Conservation (phyloP, 2,888 invertebrate genomes). For the Leucoma salicis region DNA sequence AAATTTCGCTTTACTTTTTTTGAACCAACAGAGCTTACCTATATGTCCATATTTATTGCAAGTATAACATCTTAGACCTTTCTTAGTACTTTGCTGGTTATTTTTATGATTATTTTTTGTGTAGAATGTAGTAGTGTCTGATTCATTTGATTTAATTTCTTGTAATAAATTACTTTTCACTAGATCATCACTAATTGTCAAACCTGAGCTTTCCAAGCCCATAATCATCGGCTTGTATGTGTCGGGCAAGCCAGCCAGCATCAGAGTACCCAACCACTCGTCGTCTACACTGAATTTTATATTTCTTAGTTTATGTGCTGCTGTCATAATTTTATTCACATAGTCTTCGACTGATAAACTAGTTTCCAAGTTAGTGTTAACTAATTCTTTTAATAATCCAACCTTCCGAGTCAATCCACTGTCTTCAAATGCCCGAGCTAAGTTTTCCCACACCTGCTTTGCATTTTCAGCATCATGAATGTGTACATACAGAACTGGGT, state of each 20-base stretch:
- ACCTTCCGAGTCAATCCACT: background rate
- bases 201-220: conserved; percentile 18
- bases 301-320: conserved; percentile 20
- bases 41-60: conserved; percentile 19
- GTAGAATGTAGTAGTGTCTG: background rate
- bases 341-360: conserved; percentile 10
- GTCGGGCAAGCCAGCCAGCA: conserved; percentile 17
- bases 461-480: background rate
- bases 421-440: background rate
- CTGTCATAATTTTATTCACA: conserved; percentile 16
- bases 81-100: background rate
- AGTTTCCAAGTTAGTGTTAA: background rate
- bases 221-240: conserved; percentile 14
- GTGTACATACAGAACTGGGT: background rate
- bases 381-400: background rate
- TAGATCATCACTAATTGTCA: conserved; percentile 14
- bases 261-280: background rate
- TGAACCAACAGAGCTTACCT: conserved; percentile 9
- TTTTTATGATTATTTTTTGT: background rate
- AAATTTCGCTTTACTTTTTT: background rate
- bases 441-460: background rate
- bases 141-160: background rate
- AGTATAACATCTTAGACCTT: conserved; percentile 20
- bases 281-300: conserved; percentile 18
- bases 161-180: conserved; percentile 10